Evolutionary conservation across 2,888 invertebrate genomes (phyloP).

Genomic region (Achlya flavicornis): DNA sequence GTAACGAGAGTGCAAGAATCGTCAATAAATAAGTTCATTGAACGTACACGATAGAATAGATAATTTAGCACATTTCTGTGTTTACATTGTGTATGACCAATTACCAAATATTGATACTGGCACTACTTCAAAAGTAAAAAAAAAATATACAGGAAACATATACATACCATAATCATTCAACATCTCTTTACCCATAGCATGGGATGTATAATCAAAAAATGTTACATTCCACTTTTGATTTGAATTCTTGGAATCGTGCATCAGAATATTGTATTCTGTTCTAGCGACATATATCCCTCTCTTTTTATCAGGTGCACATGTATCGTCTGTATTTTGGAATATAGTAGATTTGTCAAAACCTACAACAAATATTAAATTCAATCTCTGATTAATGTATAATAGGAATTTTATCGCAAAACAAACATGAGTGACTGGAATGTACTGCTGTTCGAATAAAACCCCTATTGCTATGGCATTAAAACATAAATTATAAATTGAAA

Average conservation of each 20-base stretch:
- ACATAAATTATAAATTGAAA: not conserved
- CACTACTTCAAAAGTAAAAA: too few species aligned
- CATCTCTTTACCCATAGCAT: constrained; percentile 90
- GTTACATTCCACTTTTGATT: constrained; percentile 96
- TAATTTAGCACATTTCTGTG: not conserved
- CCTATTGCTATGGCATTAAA: not conserved
- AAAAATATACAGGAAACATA: not conserved
- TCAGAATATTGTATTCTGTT: constrained; percentile 96
- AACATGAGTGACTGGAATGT: not conserved
- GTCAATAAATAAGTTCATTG: constrained; percentile 2
- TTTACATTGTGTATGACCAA: not conserved
- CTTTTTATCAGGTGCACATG: constrained; percentile 88
- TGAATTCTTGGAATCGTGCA: constrained; percentile 92
- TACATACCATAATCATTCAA: constrained; percentile 90
- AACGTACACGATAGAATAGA: not conserved
- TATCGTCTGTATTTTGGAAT: constrained; percentile 78
- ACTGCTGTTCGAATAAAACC: not conserved
- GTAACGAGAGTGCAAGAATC: not conserved
- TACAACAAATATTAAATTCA: constrained; percentile 35
- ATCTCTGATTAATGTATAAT: not conserved
- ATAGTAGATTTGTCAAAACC: constrained; percentile 77
- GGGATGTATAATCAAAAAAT: constrained; percentile 96
- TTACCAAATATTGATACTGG: not conserved
- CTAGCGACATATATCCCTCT: constrained; percentile 91
- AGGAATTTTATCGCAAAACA: not conserved